Evolutionary conservation across 1,140 invertebrate species (phyloP).

Genomic region (Homalodisca vitripennis): DNA sequence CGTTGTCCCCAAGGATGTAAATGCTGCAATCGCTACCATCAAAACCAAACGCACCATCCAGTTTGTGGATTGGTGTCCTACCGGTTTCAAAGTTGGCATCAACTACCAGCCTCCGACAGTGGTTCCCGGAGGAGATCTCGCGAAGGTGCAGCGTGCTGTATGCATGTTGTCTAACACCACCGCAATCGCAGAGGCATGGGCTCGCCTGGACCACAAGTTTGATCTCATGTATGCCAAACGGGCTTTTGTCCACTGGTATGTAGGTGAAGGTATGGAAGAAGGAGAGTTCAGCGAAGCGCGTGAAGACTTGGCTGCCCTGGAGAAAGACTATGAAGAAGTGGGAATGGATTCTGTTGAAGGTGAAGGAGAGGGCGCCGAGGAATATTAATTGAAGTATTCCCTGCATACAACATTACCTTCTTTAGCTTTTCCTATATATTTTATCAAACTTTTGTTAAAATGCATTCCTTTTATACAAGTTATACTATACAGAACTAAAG

Average conservation of each 20-base stretch:
- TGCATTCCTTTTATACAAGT: no score
- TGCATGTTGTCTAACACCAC: slow-evolving; percentile 88
- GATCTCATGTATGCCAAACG: slow-evolving; percentile 65
- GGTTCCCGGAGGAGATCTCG: slow-evolving; percentile 76
- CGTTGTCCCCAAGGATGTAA: slow-evolving; percentile 69
- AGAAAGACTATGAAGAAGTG: slow-evolving; percentile 68
- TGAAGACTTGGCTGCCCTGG: slow-evolving; percentile 62
- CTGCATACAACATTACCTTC: no score
- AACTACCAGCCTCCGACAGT: slow-evolving; percentile 80
- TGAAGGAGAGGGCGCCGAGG: slow-evolving; percentile 54
- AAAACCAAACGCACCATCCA: slow-evolving; percentile 61
- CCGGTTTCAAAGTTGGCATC: slow-evolving; percentile 78
- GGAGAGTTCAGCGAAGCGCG: slow-evolving; percentile 67
- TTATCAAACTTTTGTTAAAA: no score
- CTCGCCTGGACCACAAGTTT: slow-evolving; percentile 65
- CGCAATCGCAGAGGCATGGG: slow-evolving; percentile 83
- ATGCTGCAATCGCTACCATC: slow-evolving; percentile 74
- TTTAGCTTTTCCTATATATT: no score
- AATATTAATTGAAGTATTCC: slow-evolving; percentile 36
- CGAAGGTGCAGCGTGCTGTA: slow-evolving; percentile 70
- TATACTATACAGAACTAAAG: no score
- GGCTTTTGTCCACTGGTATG: slow-evolving; percentile 46
- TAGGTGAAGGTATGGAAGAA: slow-evolving; percentile 66
- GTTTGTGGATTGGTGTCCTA: slow-evolving; percentile 85
- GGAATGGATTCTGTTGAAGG: slow-evolving; percentile 59